phyloP scores from a whole-genome alignment of 2,888 invertebrate genomes.

The Hirudinaria manillensis region DNA sequence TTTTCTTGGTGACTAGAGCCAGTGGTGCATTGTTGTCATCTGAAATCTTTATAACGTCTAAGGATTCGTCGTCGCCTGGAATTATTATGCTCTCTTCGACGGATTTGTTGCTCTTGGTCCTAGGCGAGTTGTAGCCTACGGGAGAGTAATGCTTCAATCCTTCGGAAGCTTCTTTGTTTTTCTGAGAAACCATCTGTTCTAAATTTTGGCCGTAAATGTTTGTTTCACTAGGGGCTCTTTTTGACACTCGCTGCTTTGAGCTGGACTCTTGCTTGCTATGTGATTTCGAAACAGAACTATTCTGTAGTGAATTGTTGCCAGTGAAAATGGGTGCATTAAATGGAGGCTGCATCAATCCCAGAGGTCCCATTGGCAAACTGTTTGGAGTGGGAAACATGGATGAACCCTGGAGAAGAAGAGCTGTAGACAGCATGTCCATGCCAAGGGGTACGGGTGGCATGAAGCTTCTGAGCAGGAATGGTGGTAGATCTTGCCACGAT shows the following conservation, averaged over 20 bases:
- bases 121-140: background rate
- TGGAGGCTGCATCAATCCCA: constrained; percentile 28
- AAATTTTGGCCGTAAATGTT: background rate
- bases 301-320: background rate
- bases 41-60: constrained; percentile 3
- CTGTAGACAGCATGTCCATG: constrained; percentile 32
- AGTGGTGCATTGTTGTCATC: background rate
- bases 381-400: constrained; percentile 23
- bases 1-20: constrained; percentile 5
- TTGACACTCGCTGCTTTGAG: background rate
- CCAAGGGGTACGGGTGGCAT: constrained; percentile 3
- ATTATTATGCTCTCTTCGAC: constrained; percentile 9
- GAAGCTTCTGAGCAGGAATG: constrained; percentile 19
- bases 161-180: constrained; percentile 16
- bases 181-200: constrained; percentile 13
- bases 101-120: constrained; percentile 10
- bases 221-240: background rate
- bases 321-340: constrained; percentile 22
- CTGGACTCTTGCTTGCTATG: background rate
- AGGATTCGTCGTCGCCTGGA: background rate
- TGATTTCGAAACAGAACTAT: background rate
- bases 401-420: constrained; percentile 28
- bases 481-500: constrained; percentile 31
- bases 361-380: constrained; percentile 23
- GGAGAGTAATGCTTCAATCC: constrained; percentile 8